These are phyloP conservation scores for Ptilonorhynchus violaceus DNA, from an alignment of 2,113 vertebrate genomes.

Conservation along the genomic window DNA sequence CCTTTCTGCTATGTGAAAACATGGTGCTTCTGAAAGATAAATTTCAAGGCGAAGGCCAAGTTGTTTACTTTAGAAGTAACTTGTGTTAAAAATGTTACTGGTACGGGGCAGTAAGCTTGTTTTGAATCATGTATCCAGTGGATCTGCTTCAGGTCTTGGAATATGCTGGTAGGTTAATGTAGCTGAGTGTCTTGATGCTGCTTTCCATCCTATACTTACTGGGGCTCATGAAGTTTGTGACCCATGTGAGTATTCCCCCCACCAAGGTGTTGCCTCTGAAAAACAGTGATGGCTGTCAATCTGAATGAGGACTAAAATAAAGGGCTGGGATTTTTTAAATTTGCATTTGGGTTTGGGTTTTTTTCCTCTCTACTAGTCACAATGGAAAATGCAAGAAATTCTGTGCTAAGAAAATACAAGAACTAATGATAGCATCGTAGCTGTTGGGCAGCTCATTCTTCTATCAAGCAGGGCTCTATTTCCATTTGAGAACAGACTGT, in stretches of 20 bases:
- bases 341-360: neutral
- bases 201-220: neutral
- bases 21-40: neutral
- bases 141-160: neutral
- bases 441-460: neutral
- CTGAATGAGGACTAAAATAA: neutral
- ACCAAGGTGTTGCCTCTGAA: neutral
- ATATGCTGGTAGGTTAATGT: neutral
- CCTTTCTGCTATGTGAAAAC: neutral
- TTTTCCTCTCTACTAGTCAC: neutral
- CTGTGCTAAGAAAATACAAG: neutral
- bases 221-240: neutral
- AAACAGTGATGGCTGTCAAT: neutral
- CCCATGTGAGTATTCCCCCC: neutral
- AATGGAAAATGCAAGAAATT: neutral
- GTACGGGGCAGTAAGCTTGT: neutral
- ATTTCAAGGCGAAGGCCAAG: conserved; percentile 14
- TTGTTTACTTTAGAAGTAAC: neutral
- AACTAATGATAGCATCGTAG: neutral
- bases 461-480: neutral
- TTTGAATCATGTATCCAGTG: neutral
- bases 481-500: neutral
- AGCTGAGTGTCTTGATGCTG: neutral
- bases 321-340: neutral
- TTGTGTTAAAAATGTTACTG: neutral